phyloP scores from a whole-genome alignment of 1,140 invertebrate genomes.

The Pachypsylla venusta region DNA sequence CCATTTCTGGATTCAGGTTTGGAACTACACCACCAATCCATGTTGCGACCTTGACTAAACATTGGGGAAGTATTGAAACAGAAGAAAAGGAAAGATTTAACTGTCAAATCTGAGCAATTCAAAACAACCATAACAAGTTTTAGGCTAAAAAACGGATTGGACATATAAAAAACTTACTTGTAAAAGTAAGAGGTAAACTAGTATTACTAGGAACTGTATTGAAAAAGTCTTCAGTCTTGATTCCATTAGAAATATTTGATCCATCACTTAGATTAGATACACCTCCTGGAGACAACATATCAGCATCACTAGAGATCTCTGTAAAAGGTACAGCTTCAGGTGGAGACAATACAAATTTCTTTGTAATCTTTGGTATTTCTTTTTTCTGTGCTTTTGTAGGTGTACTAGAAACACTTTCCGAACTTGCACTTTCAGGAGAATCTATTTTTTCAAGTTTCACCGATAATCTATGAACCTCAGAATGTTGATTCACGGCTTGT shows the following conservation, averaged over 20 bases:
- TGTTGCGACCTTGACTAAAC: no score
- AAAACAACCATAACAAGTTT: no score
- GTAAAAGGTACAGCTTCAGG: neutral
- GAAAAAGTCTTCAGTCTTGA: no score
- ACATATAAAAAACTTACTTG: no score
- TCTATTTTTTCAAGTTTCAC: neutral
- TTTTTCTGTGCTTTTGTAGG: neutral
- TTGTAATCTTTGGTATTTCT: conserved; percentile 8
- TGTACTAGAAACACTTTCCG: neutral
- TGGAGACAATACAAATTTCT: neutral
- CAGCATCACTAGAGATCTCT: neutral
- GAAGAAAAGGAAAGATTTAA: no score
- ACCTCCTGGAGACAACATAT: neutral
- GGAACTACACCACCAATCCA: no score
- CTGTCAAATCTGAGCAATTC: no score
- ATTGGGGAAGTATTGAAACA: no score
- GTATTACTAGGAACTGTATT: no score
- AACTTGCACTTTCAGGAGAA: neutral
- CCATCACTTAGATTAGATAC: neutral
- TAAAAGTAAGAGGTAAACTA: no score
- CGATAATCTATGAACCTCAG: neutral
- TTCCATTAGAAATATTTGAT: neutral
- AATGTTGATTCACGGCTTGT: neutral
- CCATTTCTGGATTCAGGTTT: no score
- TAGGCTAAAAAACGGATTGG: no score